phyloP scores from a whole-genome alignment of 2,797 vertebrate species.

The Anolis apletophallus region DNA sequence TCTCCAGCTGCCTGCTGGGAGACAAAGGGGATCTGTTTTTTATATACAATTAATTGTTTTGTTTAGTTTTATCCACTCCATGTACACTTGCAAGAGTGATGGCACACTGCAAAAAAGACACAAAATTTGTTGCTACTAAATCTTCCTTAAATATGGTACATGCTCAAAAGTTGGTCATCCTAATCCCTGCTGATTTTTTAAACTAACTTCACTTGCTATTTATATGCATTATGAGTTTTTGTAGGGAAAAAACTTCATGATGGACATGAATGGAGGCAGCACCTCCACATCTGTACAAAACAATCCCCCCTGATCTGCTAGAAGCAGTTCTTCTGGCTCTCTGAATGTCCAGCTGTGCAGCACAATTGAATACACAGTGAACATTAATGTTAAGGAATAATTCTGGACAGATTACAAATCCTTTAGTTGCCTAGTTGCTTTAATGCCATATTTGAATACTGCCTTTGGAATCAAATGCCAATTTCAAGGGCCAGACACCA shows the following conservation, averaged over 20 bases:
- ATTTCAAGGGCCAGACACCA: conserved; percentile 14
- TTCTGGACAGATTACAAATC: not conserved
- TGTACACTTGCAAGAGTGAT: too few relatives aligned
- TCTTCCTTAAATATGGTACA: too few relatives aligned
- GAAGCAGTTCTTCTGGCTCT: not conserved
- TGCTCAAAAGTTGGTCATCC: too few relatives aligned
- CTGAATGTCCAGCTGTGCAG: conserved; percentile 1
- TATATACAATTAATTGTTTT: too few relatives aligned
- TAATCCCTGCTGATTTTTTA: not conserved
- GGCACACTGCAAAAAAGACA: too few relatives aligned
- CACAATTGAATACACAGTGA: not conserved
- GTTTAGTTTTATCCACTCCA: too few relatives aligned
- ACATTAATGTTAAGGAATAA: not conserved
- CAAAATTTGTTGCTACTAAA: not conserved
- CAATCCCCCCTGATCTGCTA: not conserved
- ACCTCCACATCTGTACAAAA: not conserved
- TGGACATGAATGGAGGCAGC: not conserved
- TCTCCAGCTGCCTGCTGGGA: too few relatives aligned
- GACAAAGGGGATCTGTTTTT: too few relatives aligned
- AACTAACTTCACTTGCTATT: not conserved
- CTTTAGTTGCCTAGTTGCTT: not conserved
- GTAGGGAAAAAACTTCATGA: not conserved
- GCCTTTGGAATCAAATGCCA: conserved; percentile 23
- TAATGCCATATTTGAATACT: conserved; percentile 28
- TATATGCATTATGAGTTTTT: not conserved